A percentile compares a stretch with the other conserved stretches of the same genome.
Evolutionary conservation across 2,797 vertebrate species (phyloP).

Genomic region (Pristis pectinata): DNA sequence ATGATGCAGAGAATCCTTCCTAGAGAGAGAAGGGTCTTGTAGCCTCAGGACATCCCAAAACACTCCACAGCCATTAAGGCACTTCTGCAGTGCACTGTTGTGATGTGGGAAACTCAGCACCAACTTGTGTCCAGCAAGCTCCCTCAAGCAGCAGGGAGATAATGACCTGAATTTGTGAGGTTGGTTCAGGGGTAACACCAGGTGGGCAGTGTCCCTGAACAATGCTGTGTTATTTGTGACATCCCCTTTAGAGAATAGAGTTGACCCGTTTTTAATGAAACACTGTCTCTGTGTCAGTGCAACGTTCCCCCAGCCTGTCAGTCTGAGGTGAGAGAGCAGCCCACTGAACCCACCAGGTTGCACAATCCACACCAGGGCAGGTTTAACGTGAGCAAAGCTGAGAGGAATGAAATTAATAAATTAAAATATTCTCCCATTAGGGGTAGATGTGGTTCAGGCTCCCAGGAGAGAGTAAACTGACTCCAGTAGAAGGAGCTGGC

Average conservation of each 20-base stretch:
- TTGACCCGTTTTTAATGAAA: not conserved
- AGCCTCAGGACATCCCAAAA: not conserved
- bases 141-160: not conserved
- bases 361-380: no score
- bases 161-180: not conserved
- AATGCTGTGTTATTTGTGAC: not conserved
- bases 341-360: no score
- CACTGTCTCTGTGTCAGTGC: not conserved
- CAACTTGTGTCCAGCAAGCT: not conserved
- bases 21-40: not conserved
- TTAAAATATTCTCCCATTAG: no score
- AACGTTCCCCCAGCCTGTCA: not conserved
- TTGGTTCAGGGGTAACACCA: not conserved
- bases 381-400: no score
- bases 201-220: not conserved
- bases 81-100: not conserved
- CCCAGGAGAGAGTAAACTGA: no score
- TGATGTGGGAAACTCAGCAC: not conserved
- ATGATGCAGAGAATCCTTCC: not conserved
- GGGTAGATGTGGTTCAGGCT: no score
- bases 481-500: no score
- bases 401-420: no score
- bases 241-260: not conserved
- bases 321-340: no score
- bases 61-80: not conserved